Percentiles rank a stretch among this genome's conserved stretches.
Evolutionary conservation across 2,113 vertebrate genomes (phyloP).

Genomic region (Toxotes chatareus): DNA sequence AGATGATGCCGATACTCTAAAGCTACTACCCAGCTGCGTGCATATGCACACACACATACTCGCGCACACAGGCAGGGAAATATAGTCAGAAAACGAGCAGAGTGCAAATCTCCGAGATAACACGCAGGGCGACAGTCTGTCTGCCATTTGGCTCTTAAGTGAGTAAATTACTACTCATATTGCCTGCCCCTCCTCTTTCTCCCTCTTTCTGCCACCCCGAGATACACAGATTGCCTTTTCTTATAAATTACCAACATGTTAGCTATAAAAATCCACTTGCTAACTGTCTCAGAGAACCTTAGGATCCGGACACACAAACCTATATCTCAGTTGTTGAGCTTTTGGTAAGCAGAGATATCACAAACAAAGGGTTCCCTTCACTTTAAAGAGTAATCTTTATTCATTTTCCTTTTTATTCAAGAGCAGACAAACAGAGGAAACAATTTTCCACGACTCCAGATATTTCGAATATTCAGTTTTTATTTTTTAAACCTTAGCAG

Average conservation of each 20-base stretch:
- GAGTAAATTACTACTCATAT: slow-evolving; percentile 90
- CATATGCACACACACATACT: slow-evolving; percentile 59
- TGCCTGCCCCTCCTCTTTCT: slow-evolving; percentile 67
- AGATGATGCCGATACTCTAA: slow-evolving; percentile 58
- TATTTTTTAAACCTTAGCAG: not conserved
- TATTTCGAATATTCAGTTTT: not conserved
- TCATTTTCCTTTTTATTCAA: not conserved
- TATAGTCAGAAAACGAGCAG: slow-evolving; percentile 85
- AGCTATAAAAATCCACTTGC: slow-evolving; percentile 76
- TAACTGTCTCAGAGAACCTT: slow-evolving; percentile 63
- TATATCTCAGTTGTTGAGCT: slow-evolving; percentile 48
- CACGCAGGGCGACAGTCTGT: slow-evolving; percentile 96
- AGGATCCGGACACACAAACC: slow-evolving; percentile 42
- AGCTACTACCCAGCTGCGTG: slow-evolving; percentile 65
- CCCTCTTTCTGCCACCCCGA: slow-evolving; percentile 69
- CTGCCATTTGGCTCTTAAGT: slow-evolving; percentile 94
- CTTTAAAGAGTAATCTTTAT: slow-evolving; percentile 19
- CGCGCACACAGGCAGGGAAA: slow-evolving; percentile 80
- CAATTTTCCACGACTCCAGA: not conserved
- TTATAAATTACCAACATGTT: slow-evolving; percentile 82
- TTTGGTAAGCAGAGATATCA: slow-evolving; percentile 11
- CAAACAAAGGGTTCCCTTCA: not conserved
- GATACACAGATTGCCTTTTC: slow-evolving; percentile 79
- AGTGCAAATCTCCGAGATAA: slow-evolving; percentile 91
- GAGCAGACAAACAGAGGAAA: slow-evolving; percentile 1